Evolutionary conservation across 2,797 vertebrate genomes (phyloP), one percentile per base, ranked within the genome.

Genomic region (Microtus obscurus): DNA sequence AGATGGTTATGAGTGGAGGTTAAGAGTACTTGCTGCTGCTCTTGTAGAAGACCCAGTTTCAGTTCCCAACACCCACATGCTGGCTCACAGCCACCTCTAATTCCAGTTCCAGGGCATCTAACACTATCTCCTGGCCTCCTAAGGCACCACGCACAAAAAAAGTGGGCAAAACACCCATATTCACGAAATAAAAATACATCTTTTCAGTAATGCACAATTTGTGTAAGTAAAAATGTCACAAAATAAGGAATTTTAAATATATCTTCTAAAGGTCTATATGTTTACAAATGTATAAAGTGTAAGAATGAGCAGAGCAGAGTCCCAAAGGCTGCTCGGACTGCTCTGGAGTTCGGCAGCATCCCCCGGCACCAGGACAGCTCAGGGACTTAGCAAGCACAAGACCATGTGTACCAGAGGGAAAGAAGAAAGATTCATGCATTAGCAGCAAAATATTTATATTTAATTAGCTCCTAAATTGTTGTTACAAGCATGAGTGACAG

Each of bases 381-480:
- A 45, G 51, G 29, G 53, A 14, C 51, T 40, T 45, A 45, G 5
- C 37, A 88, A 45, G 8, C 56, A 77, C 19, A 23, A 25, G 25
- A 74, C 4, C 56, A 43, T 77, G 6, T 59, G 21, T 25, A 27
- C 40, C 74, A 65, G 4, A 78, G 14, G 13, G 27, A 65, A 89
- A 63, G 23, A 7, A 45, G 45, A 61, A 65, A 65, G 25, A 77
- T 21, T 21, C 40, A 89, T 63, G n/a, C 85, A 90, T 91, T 91
- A 87, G 17, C 63, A 29, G 53, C 81, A 94, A 91, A 94, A 90
- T 37, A 25, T 48, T 27, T 78, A 43, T 31, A 93, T 96, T 95
- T 48, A 94, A 95, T 40, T 74, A 91, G 29, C 65, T 91, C 31
- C 65, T 85, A 89, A 89, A 96, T 92, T 56, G 53, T 5, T 95